Conservation (phyloP, 2,113 vertebrate genomes). For the Sula dactylatra region DNA sequence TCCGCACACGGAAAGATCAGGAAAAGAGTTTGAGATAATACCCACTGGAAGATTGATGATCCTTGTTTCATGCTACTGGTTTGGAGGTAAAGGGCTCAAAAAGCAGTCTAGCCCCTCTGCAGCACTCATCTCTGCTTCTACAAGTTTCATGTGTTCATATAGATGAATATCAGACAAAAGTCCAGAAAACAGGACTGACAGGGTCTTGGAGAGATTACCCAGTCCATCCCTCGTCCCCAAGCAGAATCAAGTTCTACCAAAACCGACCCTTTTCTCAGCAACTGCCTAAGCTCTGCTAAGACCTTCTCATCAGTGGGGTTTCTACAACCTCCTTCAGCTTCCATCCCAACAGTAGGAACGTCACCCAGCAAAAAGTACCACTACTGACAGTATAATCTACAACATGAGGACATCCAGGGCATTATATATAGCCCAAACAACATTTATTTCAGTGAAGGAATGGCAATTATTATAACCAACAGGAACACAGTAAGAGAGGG, state of each 20-base stretch:
- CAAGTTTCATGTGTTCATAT: too few relatives aligned
- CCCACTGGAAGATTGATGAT: accelerated
- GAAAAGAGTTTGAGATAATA: neutral
- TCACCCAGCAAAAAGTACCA: neutral
- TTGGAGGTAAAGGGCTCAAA: neutral
- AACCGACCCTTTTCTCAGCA: neutral
- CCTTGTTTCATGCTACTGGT: neutral
- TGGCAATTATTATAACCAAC: accelerated
- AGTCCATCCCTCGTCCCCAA: neutral
- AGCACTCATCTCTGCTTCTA: neutral
- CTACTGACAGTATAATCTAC: neutral
- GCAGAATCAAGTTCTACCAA: neutral
- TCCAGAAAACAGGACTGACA: neutral
- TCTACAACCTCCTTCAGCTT: neutral
- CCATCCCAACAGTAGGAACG: neutral
- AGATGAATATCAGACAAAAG: neutral
- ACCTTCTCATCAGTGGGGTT: neutral
- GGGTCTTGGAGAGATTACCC: neutral
- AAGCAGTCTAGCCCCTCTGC: neutral
- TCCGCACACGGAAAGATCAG: neutral
- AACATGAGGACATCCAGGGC: neutral
- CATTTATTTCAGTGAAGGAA: neutral
- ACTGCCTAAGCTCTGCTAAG: neutral
- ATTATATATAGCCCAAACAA: accelerated
- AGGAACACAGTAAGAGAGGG: neutral